These are phyloP conservation scores for Pogonognathellus flavescens DNA, from an alignment of 1,140 invertebrate genomes.

Conservation along the genomic window DNA sequence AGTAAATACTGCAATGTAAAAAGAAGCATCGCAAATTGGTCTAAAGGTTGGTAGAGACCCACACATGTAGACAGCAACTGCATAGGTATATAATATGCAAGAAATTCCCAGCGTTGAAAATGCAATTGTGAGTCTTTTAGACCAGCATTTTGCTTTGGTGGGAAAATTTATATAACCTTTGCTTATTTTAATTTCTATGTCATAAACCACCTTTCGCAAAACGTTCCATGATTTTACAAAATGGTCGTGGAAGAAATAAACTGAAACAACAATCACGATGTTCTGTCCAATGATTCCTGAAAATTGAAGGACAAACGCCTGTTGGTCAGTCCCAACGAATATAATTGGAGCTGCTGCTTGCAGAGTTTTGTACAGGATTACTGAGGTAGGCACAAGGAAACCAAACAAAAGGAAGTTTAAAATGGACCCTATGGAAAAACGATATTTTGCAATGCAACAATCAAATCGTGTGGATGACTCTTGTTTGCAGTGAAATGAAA, in stretches of 20 bases:
- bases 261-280: background rate
- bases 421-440: background rate
- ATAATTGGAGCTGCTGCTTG: background rate
- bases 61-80: background rate
- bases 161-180: background rate
- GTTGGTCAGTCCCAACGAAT: background rate
- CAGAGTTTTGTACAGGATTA: background rate
- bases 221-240: background rate
- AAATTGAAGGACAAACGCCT: conserved; percentile 1
- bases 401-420: background rate
- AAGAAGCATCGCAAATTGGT: background rate
- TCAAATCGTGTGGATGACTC: background rate
- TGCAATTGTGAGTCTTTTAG: background rate
- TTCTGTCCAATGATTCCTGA: background rate
- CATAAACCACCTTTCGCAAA: background rate
- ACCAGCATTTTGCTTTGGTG: background rate
- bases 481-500: background rate
- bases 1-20: background rate
- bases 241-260: background rate
- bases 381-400: background rate
- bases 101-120: background rate
- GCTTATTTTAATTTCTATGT: background rate
- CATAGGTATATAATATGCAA: background rate
- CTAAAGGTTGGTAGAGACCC: background rate
- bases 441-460: background rate